A percentile compares a stretch with the other conserved stretches of the same genome.
phyloP scores from a whole-genome alignment of 2,797 vertebrate species.

The Spinus olivaceus region DNA sequence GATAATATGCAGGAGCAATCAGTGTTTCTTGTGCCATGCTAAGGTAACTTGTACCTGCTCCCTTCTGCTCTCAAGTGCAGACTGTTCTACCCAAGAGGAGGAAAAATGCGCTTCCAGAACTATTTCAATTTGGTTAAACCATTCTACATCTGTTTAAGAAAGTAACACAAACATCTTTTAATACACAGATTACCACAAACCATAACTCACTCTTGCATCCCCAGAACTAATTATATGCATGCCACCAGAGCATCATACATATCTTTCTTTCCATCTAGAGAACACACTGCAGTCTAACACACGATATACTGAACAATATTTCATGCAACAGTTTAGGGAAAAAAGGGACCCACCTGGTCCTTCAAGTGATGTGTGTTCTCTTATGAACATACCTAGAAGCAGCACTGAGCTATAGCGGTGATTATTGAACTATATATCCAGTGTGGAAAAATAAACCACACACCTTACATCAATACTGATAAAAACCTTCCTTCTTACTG shows the following conservation, averaged over 20 bases:
- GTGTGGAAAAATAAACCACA: not conserved
- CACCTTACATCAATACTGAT: constrained; percentile 22
- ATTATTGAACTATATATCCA: not conserved
- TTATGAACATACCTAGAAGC: not conserved
- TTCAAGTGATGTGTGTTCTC: not conserved
- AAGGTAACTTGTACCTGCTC: not conserved
- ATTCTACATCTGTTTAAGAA: not conserved
- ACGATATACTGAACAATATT: not conserved
- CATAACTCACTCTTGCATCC: not conserved
- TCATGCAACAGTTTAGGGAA: not conserved
- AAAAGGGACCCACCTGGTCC: not conserved
- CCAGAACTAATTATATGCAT: not conserved
- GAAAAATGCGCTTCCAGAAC: not conserved
- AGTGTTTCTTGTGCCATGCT: not conserved
- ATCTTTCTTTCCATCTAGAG: not conserved
- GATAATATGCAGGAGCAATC: not conserved
- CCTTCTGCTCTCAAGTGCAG: not conserved
- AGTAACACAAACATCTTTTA: not conserved
- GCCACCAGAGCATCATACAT: not conserved
- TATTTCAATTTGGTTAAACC: not conserved
- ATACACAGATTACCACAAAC: not conserved
- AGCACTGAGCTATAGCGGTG: not conserved
- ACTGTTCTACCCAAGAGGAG: not conserved
- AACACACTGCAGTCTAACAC: not conserved
- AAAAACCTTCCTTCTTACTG: not conserved